These are phyloP conservation scores for Pherbina coryleti DNA, from an alignment of 2,888 invertebrate species.

Conservation along the genomic window DNA sequence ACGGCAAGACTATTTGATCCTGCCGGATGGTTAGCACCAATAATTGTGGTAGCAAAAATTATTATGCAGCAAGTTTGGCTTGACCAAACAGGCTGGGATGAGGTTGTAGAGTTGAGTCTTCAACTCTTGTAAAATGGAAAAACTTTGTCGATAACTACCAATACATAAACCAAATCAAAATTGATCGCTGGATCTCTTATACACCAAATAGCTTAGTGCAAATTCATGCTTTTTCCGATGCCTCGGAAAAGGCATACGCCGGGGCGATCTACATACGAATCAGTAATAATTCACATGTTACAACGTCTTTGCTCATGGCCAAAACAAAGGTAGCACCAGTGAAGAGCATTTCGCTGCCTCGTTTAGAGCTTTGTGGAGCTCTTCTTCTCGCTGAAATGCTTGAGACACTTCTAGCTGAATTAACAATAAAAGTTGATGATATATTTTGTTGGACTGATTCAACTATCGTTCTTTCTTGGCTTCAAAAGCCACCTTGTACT, in stretches of 20 bases:
- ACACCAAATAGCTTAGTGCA: neutral
- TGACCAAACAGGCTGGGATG: conserved; percentile 33
- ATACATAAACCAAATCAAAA: conserved; percentile 21
- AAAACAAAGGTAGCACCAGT: conserved; percentile 33
- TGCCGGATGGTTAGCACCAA: neutral
- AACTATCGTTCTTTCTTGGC: conserved; percentile 29
- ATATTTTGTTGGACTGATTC: conserved; percentile 25
- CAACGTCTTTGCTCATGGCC: conserved; percentile 14
- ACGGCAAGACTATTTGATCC: neutral
- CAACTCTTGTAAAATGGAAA: conserved; percentile 24
- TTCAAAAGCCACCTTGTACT: conserved; percentile 17
- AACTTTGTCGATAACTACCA: neutral
- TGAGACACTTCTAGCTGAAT: neutral
- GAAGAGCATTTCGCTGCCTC: conserved; percentile 19
- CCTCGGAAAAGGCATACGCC: conserved; percentile 41
- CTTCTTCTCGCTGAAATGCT: neutral
- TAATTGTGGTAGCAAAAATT: conserved; percentile 24
- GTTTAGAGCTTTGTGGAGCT: conserved; percentile 29
- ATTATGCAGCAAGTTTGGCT: conserved; percentile 39
- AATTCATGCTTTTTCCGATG: conserved; percentile 40
- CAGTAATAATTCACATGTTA: neutral
- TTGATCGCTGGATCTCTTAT: conserved; percentile 34
- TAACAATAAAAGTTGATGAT: neutral
- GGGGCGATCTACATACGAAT: neutral
- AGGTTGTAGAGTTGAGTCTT: conserved; percentile 16